These are phyloP conservation scores for Heliconius hewitsoni DNA, from an alignment of 1,140 invertebrate species.

Conservation along the genomic window DNA sequence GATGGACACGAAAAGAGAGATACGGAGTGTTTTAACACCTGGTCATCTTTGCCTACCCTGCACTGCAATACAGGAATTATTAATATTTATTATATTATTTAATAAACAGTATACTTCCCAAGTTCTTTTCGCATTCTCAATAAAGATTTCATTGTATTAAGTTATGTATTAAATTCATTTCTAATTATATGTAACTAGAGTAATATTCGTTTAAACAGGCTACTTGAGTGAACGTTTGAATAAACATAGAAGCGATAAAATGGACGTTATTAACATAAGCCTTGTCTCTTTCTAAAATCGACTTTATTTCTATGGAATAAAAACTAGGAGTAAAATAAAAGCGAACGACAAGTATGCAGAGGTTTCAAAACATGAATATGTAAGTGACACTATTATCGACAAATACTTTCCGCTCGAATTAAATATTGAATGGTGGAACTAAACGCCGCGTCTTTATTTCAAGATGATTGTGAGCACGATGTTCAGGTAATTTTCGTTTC, in stretches of 20 bases:
- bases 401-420: too few species aligned
- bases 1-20: too few species aligned
- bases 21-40: too few species aligned
- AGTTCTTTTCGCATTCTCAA: neutral
- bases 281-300: neutral
- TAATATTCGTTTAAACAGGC: slow-evolving; percentile 10
- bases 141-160: neutral
- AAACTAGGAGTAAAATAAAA: neutral
- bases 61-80: too few species aligned
- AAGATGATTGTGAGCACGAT: too few species aligned
- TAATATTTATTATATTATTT: neutral
- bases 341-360: neutral
- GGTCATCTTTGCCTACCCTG: too few species aligned
- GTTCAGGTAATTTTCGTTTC: too few species aligned
- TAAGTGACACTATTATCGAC: too few species aligned
- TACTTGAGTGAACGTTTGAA: slow-evolving; percentile 3
- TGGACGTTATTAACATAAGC: neutral
- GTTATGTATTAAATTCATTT: neutral
- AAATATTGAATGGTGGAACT: too few species aligned
- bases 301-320: slow-evolving; percentile 4
- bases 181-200: slow-evolving; percentile 14
- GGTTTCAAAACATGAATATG: neutral
- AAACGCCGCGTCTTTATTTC: too few species aligned
- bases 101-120: neutral
- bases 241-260: slow-evolving; percentile 4